phyloP scores from a whole-genome alignment of 53 echinoderm and acorn worm genomes.

The Arbacia lixula region DNA sequence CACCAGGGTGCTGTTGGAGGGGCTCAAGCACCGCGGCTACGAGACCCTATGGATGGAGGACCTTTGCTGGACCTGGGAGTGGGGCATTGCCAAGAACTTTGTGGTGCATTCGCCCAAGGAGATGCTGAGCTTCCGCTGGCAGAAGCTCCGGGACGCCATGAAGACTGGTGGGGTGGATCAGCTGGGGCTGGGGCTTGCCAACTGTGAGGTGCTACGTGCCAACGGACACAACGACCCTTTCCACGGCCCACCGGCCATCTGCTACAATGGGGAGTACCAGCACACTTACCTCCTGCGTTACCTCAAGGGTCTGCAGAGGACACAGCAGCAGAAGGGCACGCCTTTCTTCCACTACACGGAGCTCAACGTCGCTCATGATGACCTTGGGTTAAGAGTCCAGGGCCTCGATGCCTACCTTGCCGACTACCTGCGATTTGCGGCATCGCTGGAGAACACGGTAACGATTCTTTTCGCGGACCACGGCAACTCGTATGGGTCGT shows the following conservation, averaged over 20 bases:
- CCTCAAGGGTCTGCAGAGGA: conserved; percentile 59
- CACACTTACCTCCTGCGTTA: conserved; percentile 75
- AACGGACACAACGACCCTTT: conserved; percentile 87
- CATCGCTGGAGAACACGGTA: conserved; percentile 70
- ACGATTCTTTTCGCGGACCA: conserved; percentile 85
- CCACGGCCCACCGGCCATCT: conserved; percentile 74
- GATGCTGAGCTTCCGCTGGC: conserved; percentile 68
- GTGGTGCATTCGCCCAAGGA: conserved; percentile 62
- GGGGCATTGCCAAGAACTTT: conserved; percentile 87
- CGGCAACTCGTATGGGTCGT: conserved; percentile 84
- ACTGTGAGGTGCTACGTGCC: conserved; percentile 78
- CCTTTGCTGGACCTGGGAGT: conserved; percentile 92
- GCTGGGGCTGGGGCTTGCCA: conserved; percentile 68
- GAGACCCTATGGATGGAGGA: conserved; percentile 82
- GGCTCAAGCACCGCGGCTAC: conserved; percentile 75
- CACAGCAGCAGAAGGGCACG: background rate
- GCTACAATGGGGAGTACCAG: conserved; percentile 84
- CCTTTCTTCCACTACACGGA: conserved; percentile 81
- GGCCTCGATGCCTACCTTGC: conserved; percentile 68
- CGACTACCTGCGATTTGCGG: conserved; percentile 63
- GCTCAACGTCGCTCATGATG: conserved; percentile 78
- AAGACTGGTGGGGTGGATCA: conserved; percentile 67
- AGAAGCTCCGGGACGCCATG: conserved; percentile 55
- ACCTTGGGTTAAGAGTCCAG: conserved; percentile 74
- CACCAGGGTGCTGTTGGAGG: conserved; percentile 49